phyloP scores from a whole-genome alignment of 2,888 invertebrate species.

The Erebia ligea region DNA sequence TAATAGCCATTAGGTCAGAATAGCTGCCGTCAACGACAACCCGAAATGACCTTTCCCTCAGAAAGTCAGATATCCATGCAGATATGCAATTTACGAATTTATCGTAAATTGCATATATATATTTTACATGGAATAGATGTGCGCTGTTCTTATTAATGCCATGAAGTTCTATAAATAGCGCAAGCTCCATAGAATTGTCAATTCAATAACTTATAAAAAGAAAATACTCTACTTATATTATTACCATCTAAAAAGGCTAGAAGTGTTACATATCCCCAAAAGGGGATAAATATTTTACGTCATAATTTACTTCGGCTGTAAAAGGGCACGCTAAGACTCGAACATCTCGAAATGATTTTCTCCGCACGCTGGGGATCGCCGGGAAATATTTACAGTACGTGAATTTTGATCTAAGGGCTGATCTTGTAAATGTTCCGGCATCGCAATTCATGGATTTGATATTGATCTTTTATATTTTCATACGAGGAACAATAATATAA shows the following conservation, averaged over 20 bases:
- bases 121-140: too few species aligned
- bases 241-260: slow-evolving; percentile 70
- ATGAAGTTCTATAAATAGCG: neutral
- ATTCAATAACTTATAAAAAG: slow-evolving; percentile 62
- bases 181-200: slow-evolving; percentile 47
- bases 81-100: too few species aligned
- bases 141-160: too few species aligned
- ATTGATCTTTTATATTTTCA: neutral
- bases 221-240: slow-evolving; percentile 67
- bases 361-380: slow-evolving; percentile 52
- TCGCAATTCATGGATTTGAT: slow-evolving; percentile 11
- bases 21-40: too few species aligned
- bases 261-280: slow-evolving; percentile 69
- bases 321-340: slow-evolving; percentile 68
- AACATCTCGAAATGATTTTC: slow-evolving; percentile 64
- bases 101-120: too few species aligned
- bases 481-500: too few species aligned
- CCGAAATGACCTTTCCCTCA: too few species aligned
- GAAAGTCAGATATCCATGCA: too few species aligned
- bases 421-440: slow-evolving; percentile 6
- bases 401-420: slow-evolving; percentile 41
- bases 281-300: slow-evolving; percentile 68
- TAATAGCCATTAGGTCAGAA: too few species aligned
- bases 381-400: slow-evolving; percentile 46
- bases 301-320: slow-evolving; percentile 74